Evolutionary conservation across 1,140 invertebrate species (phyloP).

Genomic region (Akabosia matsudoensis): DNA sequence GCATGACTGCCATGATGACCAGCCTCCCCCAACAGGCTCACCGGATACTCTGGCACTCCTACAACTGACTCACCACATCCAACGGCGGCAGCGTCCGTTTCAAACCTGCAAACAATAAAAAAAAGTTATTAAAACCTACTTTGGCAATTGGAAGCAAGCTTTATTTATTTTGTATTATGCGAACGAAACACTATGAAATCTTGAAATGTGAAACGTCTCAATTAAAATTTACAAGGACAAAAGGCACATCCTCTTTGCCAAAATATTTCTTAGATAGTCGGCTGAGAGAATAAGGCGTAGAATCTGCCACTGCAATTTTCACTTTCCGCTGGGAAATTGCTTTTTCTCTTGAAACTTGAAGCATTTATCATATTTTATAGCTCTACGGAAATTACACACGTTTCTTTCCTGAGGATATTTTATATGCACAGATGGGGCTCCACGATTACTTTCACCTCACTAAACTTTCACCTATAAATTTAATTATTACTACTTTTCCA

Average conservation of each 20-base stretch:
- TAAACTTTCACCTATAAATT: too few species aligned
- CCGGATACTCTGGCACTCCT: conserved; percentile 60
- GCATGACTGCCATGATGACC: conserved; percentile 66
- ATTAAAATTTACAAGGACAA: background rate
- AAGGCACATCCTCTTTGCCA: background rate
- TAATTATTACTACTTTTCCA: too few species aligned
- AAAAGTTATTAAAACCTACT: too few species aligned
- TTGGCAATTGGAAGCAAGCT: too few species aligned
- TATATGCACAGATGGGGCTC: too few species aligned
- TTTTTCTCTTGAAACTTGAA: background rate
- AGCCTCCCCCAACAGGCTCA: conserved; percentile 71
- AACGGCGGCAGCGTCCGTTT: conserved; percentile 30
- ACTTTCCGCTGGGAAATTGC: background rate
- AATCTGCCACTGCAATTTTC: background rate
- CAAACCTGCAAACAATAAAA: conserved; percentile 27
- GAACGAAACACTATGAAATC: background rate
- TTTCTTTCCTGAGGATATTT: too few species aligned
- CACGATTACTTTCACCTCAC: too few species aligned
- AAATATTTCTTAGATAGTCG: background rate
- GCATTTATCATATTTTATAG: background rate
- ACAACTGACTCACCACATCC: conserved; percentile 18
- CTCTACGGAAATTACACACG: background rate
- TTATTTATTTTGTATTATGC: too few species aligned
- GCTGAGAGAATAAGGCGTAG: background rate
- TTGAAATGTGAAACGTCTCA: background rate